Conservation (phyloP, 2,888 invertebrate species). For the Tupiocoris notatus region DNA sequence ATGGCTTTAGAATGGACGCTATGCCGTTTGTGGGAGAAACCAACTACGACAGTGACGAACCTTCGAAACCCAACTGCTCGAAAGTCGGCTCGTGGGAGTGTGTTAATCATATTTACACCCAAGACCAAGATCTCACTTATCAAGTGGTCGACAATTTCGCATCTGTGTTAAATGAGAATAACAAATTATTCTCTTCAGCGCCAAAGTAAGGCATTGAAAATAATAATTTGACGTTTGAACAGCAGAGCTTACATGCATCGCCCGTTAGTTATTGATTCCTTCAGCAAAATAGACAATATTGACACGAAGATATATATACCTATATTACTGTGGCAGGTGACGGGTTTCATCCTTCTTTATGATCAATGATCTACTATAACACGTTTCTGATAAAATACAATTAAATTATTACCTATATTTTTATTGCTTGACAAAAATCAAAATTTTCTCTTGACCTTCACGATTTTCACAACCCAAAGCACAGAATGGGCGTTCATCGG, state of each 20-base stretch:
- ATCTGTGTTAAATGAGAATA: slow-evolving; percentile 58
- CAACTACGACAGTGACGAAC: slow-evolving; percentile 61
- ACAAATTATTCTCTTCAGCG: neutral
- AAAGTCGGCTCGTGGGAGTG: neutral
- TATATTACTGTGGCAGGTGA: no score
- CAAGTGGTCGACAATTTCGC: slow-evolving; percentile 62
- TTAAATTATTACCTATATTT: no score
- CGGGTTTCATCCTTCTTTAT: no score
- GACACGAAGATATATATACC: neutral
- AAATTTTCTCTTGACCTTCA: no score
- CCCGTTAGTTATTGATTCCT: neutral
- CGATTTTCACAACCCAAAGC: no score
- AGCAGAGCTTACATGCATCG: no score
- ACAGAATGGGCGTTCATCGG: no score
- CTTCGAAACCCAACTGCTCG: slow-evolving; percentile 54
- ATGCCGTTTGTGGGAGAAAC: slow-evolving; percentile 66
- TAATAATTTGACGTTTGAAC: no score
- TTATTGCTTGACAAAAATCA: no score
- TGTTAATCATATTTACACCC: slow-evolving; percentile 63
- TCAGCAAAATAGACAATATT: neutral
- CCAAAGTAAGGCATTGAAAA: neutral
- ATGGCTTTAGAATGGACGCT: slow-evolving; percentile 81
- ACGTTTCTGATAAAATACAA: no score
- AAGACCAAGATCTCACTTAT: slow-evolving; percentile 61
- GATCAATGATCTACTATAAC: no score